Conservation (phyloP, 2,797 vertebrate genomes). For the Bufotes viridis region DNA sequence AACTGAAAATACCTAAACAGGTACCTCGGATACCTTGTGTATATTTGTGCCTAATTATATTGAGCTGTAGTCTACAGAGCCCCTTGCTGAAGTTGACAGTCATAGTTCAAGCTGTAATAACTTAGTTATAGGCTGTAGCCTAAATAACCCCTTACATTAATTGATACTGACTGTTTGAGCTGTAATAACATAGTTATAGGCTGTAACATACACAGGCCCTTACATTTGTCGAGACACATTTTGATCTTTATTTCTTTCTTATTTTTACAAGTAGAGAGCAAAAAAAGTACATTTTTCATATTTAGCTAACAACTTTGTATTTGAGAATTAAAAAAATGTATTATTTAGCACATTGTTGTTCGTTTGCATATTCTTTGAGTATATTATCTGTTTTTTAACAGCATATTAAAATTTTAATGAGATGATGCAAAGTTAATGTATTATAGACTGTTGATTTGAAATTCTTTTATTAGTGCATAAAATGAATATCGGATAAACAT, state of each 20-base stretch:
- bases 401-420: conserved; percentile 62
- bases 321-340: conserved; percentile 19
- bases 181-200: not conserved
- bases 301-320: conserved; percentile 43
- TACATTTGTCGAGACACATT: not conserved
- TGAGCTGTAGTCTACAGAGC: too few species aligned
- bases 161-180: not conserved
- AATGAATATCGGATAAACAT: conserved; percentile 61
- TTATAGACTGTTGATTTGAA: conserved; percentile 59
- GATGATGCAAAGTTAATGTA: conserved; percentile 62
- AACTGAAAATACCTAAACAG: too few species aligned
- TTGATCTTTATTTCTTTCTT: not conserved
- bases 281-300: conserved; percentile 13
- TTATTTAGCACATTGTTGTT: conserved; percentile 44
- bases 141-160: not conserved
- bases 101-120: too few species aligned
- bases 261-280: conserved; percentile 2
- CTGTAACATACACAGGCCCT: not conserved
- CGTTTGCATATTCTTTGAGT: conserved; percentile 41
- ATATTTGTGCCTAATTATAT: too few species aligned
- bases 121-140: too few species aligned
- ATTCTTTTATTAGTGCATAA: conserved; percentile 62
- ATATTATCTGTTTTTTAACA: conserved; percentile 57
- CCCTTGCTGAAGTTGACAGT: too few species aligned
- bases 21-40: too few species aligned